Conservation (phyloP, 2,113 vertebrate species). For the Crotophaga sulcirostris region DNA sequence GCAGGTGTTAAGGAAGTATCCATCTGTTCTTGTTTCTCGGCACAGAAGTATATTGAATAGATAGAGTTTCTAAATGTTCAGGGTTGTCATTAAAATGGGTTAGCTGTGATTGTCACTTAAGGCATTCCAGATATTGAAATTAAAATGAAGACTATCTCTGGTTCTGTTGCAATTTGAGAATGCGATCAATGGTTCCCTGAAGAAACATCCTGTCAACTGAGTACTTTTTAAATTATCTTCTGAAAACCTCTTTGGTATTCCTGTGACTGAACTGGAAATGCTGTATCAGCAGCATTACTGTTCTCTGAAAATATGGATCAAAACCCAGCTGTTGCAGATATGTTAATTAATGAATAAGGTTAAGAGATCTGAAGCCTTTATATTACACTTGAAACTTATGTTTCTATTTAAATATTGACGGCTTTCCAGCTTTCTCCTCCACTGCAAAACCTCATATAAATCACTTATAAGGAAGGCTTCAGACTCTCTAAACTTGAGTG, state of each 20-base stretch:
- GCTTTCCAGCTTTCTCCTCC: constrained; percentile 15
- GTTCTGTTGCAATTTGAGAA: constrained; percentile 39
- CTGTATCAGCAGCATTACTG: constrained; percentile 54
- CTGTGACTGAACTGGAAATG: constrained; percentile 38
- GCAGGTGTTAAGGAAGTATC: constrained; percentile 65
- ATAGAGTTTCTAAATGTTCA: constrained; percentile 54
- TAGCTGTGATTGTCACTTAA: constrained; percentile 58
- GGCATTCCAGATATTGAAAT: constrained; percentile 50
- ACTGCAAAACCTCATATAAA: neutral
- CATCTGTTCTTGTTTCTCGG: constrained; percentile 66
- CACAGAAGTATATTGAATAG: constrained; percentile 50
- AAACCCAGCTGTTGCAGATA: constrained; percentile 53
- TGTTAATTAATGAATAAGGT: constrained; percentile 47
- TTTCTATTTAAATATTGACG: constrained; percentile 51
- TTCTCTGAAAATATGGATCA: constrained; percentile 55
- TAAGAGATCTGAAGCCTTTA: constrained; percentile 35
- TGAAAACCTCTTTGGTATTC: constrained; percentile 33
- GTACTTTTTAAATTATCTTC: constrained; percentile 55
- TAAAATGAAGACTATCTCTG: constrained; percentile 55
- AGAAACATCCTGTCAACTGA: constrained; percentile 58
- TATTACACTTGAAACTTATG: constrained; percentile 1
- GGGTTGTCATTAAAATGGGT: constrained; percentile 61
- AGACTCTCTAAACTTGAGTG: neutral
- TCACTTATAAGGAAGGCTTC: neutral
- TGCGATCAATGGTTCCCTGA: constrained; percentile 36